These are phyloP conservation scores for Alethe diademata DNA, from an alignment of 2,113 vertebrate genomes.

Conservation along the genomic window DNA sequence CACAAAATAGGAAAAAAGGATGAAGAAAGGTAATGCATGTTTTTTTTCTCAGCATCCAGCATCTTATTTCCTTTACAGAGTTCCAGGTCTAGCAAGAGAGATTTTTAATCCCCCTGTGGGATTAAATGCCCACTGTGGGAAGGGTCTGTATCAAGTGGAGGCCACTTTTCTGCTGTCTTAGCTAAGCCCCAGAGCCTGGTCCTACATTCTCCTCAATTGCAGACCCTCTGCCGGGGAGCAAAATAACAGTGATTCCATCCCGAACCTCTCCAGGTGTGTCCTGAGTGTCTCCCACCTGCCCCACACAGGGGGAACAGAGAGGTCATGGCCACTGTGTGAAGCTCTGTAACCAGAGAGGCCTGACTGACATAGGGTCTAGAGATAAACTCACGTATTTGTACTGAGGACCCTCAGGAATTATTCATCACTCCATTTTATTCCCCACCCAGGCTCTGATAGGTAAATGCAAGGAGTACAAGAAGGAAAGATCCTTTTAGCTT, in stretches of 20 bases:
- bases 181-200: not conserved
- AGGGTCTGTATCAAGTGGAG: not conserved
- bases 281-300: not conserved
- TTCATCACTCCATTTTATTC: not conserved
- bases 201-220: accelerated
- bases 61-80: not conserved
- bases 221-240: not conserved
- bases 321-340: not conserved
- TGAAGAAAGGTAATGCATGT: accelerated
- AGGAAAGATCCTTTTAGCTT: not conserved
- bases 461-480: not conserved
- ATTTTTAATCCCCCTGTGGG: not conserved
- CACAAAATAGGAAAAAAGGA: not conserved
- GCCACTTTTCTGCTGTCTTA: not conserved
- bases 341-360: not conserved
- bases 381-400: not conserved
- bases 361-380: accelerated
- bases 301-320: not conserved
- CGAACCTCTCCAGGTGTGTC: not conserved
- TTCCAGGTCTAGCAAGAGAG: not conserved
- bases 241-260: not conserved
- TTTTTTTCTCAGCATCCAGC: not conserved
- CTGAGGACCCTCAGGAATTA: not conserved
- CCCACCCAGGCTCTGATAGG: not conserved
- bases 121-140: not conserved